Percentiles rank a stretch among this genome's conserved stretches.
phyloP scores from a whole-genome alignment of 2,797 vertebrate genomes.

The Chloroceryle amazona region DNA sequence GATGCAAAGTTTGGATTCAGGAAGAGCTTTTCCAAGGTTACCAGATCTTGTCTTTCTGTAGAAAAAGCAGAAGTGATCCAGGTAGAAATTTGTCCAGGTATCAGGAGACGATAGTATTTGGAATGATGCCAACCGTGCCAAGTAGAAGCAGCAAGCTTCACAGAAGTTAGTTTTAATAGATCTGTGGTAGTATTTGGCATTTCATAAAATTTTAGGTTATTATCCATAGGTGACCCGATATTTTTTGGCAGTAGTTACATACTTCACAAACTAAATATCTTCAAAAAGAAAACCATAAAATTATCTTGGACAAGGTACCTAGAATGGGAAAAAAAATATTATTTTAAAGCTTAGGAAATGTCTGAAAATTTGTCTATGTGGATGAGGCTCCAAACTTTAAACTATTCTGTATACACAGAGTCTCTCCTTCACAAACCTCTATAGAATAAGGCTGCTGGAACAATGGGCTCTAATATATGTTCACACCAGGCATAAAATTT shows the following conservation, averaged over 20 bases:
- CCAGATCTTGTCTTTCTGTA: neutral
- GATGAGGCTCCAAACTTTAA: neutral
- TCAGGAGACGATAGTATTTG: neutral
- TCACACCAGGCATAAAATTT: neutral
- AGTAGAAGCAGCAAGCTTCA: neutral
- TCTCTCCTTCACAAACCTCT: neutral
- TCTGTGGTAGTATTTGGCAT: neutral
- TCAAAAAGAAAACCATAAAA: neutral
- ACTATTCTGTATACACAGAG: neutral
- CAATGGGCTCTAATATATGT: neutral
- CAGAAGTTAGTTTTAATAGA: neutral
- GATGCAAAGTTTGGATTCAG: neutral
- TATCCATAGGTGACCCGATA: neutral
- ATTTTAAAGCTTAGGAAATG: neutral
- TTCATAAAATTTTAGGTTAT: neutral
- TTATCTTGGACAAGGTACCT: neutral
- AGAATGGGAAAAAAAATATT: rapidly evolving
- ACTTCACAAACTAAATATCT: neutral
- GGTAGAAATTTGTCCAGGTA: neutral
- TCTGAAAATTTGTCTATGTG: neutral
- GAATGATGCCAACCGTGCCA: neutral
- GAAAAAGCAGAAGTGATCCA: neutral
- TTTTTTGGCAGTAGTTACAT: neutral
- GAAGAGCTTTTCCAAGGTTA: neutral
- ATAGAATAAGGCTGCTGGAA: neutral